Evolutionary conservation across 2,797 vertebrate genomes (phyloP), one percentile per base, ranked within the genome.

Genomic region (Tympanoctomys barrerae): DNA sequence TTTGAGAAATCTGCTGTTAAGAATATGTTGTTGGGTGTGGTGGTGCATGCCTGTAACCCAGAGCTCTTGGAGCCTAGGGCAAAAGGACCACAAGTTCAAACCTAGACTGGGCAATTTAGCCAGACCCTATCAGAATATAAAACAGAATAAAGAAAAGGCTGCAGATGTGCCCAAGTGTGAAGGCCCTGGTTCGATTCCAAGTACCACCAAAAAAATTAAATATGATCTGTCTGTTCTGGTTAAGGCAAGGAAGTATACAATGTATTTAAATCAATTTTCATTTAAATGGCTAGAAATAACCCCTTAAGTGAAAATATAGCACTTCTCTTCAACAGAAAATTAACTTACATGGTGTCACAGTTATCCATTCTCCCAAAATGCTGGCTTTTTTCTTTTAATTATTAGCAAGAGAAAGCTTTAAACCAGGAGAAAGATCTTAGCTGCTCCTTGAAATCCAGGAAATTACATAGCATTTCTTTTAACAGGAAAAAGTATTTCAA

Each of bases 361-460:
- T 78, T 77, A 92, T n/a, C 31, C 21, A 54, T 36, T 86, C 33
- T 61, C 36, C 36, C 28, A 92, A 97, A 91, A 89, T n/a, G n/a
- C 33, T 70, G 79, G 3, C 5, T 61, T 64, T 95, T 54, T 83
- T 83, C 42, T 22, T 71, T 46, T 89, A 90, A 62, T 52, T 92
- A 62, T 87, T 91, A 90, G 14, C n/a, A 92, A 88, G 22, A 91
- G 66, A 87, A 94, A 36, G 42, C 31, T 95, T 94, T 91, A 89
- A 89, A 90, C 75, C 68, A 90, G 94, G 7, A 91, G 73, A 75
- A 96, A 94, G 59, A 75, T 39, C 91, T 97, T 71, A 94, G 66
- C 24, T 81, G 36, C 9, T 70, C 52, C 91, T 82, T 79, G 52
- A 77, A 96, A 95, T 94, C n/a, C 21, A 95, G 52, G 81, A 80